Conservation (phyloP, 2,113 vertebrate species). For the Paradoxurus hermaphroditus region DNA sequence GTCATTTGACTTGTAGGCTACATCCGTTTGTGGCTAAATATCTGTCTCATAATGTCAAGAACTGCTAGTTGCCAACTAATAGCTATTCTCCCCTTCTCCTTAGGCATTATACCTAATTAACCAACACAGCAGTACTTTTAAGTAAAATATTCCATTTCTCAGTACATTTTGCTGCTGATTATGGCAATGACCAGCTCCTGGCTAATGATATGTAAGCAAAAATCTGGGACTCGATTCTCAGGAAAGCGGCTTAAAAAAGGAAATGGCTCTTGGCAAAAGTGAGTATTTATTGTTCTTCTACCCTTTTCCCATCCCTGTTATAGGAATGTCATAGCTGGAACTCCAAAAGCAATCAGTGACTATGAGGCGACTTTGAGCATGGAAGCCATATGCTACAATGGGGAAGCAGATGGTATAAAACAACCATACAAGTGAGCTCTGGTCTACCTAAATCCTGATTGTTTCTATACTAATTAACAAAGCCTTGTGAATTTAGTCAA, state of each 20-base stretch:
- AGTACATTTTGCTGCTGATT: not conserved
- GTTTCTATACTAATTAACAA: not conserved
- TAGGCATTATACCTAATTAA: not conserved
- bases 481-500: not conserved
- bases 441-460: not conserved
- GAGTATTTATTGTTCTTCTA: not conserved
- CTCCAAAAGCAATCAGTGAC: not conserved
- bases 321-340: not conserved
- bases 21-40: not conserved
- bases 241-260: not conserved
- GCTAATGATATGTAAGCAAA: not conserved
- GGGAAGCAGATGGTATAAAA: not conserved
- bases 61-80: not conserved
- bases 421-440: not conserved
- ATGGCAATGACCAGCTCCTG: not conserved
- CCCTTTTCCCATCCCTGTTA: not conserved
- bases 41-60: not conserved
- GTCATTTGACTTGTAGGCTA: not conserved
- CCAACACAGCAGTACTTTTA: not conserved
- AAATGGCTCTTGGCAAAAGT: not conserved
- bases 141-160: not conserved
- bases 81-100: not conserved
- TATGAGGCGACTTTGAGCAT: not conserved
- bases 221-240: not conserved
- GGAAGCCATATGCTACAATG: not conserved